Conservation (phyloP, 2,888 invertebrate species). For the Lasioglossum pauxillum region DNA sequence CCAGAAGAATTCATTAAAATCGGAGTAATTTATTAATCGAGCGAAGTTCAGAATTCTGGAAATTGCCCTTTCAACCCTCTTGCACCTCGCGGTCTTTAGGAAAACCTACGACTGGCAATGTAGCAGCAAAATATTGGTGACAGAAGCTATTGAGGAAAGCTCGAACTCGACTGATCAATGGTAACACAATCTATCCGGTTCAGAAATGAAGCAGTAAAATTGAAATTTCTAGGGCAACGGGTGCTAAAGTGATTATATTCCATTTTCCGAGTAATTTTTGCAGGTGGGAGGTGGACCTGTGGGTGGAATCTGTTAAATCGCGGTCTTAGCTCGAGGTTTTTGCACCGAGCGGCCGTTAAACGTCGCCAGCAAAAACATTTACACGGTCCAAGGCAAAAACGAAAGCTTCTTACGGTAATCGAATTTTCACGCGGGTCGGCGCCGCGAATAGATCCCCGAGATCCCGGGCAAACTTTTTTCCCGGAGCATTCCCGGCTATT, state of each 20-base stretch:
- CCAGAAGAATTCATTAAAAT: neutral
- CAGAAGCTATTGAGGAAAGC: neutral
- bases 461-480: conserved; percentile 19
- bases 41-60: neutral
- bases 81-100: neutral
- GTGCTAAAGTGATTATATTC: neutral
- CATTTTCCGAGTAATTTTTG: neutral
- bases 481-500: conserved; percentile 21
- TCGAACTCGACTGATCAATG: no score
- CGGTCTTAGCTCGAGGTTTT: conserved; percentile 9
- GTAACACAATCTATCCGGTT: neutral
- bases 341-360: conserved; percentile 23
- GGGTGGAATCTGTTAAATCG: neutral
- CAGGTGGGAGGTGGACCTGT: neutral
- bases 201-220: neutral
- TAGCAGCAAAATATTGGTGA: neutral
- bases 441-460: conserved; percentile 30
- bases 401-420: conserved; percentile 51
- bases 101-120: neutral
- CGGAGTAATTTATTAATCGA: neutral
- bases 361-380: conserved; percentile 40
- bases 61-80: neutral
- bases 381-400: conserved; percentile 23
- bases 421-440: conserved; percentile 50
- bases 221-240: neutral